Conservation (phyloP, 2,888 invertebrate species). For the Hyalella azteca region DNA sequence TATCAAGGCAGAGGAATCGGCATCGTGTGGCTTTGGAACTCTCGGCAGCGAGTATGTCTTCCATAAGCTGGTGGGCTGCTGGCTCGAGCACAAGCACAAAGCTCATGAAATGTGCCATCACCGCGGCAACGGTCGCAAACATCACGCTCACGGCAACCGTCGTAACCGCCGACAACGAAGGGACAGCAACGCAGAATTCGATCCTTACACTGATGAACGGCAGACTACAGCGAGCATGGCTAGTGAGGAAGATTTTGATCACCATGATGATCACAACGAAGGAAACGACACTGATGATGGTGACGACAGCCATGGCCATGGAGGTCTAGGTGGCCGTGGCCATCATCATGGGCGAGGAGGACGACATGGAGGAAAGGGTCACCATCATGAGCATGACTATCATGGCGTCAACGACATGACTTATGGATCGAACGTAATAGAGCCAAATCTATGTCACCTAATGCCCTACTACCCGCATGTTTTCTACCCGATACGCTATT, state of each 20-base stretch:
- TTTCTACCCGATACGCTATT: too few species aligned
- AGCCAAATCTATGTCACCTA: too few species aligned
- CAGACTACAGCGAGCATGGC: background rate
- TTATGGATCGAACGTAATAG: too few species aligned
- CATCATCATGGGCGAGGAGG: background rate
- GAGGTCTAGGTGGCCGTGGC: background rate
- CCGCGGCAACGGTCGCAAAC: background rate
- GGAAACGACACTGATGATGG: background rate
- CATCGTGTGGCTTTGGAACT: background rate
- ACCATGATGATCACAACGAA: background rate
- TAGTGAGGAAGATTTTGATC: background rate
- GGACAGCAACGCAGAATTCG: background rate
- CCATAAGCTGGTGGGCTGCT: background rate
- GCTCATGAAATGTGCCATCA: conserved; percentile 9
- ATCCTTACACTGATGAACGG: background rate
- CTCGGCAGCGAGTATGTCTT: background rate
- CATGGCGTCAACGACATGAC: too few species aligned
- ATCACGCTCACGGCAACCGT: background rate
- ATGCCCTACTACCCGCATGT: too few species aligned
- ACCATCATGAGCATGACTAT: background rate
- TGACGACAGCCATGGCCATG: background rate
- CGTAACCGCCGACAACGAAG: background rate
- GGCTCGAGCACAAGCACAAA: conserved; percentile 12
- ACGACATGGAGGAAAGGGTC: background rate
- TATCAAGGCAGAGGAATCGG: background rate